Evolutionary conservation across 2,113 vertebrate genomes (phyloP), one percentile per base, ranked within the genome.

Genomic region (Scomber colias): DNA sequence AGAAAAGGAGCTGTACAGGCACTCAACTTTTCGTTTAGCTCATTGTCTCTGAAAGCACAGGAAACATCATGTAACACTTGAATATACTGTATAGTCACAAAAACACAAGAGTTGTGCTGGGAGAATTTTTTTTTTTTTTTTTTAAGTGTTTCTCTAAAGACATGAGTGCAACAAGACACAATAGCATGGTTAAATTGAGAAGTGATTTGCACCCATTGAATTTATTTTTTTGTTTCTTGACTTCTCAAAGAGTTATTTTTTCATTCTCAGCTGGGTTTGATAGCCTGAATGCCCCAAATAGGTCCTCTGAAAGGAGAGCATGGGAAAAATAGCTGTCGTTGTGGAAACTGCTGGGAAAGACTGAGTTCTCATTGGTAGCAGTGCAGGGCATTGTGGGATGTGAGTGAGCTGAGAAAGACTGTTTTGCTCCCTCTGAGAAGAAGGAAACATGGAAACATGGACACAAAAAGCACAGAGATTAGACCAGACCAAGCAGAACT

Each of bases 271-370:
- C 75, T 77, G 45, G 35, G 50, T 87, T 79, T 87, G 86, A 91
- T 91, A 75, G 77, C 72, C 73, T 81, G 55, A 69, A 31, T 83
- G 82, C 92, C 87, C 64, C 82, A 89, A 91, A 94, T 82, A 91
- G 82, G 85, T 80, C 77, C 73, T 62, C 77, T 84, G 78, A 79
- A 84, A 89, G 80, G 62, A 67, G 84, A 87, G 85, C 91, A 89
- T 92, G 93, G 91, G 89, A 90, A 93, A 91, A 91, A 87, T 91
- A 83, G 81, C 82, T 74, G 84, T 49, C 40, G 67, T 86, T 67
- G 81, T 86, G 85, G 78, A 91, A 92, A 89, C n/a, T 81, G 81
- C 91, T 92, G 90, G 86, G 91, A 94, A 92, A 81, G 62, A 51
- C 77, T 75, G 3, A 50, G 82, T 89, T 91, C 87, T 90, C 87